Conservation (phyloP, 2,797 vertebrate genomes). For the Triplophysa yarkandensis region DNA sequence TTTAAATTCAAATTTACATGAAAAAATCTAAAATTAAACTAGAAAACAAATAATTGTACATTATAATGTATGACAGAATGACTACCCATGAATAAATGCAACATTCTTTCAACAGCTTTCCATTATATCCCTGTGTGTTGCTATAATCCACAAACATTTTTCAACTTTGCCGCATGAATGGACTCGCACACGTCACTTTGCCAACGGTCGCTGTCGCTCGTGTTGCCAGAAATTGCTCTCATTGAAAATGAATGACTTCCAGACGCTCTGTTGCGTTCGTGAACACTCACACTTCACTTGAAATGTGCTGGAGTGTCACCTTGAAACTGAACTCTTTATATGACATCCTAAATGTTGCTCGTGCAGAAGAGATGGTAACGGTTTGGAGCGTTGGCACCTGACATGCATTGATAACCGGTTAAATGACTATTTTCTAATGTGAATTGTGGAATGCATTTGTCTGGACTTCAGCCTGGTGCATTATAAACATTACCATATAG, state of each 20-base stretch:
- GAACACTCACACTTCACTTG: not conserved
- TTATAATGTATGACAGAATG: not conserved
- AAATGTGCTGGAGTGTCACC: constrained; percentile 12
- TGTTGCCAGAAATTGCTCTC: not conserved
- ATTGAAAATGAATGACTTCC: constrained; percentile 5
- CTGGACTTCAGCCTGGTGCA: no score
- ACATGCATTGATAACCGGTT: not conserved
- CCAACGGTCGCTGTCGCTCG: not conserved
- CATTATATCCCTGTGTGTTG: not conserved
- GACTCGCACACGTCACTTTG: not conserved
- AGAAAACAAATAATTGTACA: no score
- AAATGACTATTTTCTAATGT: not conserved
- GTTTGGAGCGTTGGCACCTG: constrained; percentile 2
- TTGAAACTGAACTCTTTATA: constrained; percentile 26
- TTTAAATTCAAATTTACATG: no score
- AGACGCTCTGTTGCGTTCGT: not conserved
- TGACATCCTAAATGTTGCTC: constrained; percentile 9
- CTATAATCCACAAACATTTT: not conserved
- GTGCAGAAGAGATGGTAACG: constrained; percentile 24
- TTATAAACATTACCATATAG: no score
- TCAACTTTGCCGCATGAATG: not conserved
- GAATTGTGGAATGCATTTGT: not conserved
- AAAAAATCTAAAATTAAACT: not conserved
- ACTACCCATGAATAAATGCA: not conserved
- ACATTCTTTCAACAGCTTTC: not conserved